A percentile compares a stretch with the other conserved stretches of the same genome.
phyloP scores from a whole-genome alignment of 2,888 invertebrate species.

The Clostera curtula region DNA sequence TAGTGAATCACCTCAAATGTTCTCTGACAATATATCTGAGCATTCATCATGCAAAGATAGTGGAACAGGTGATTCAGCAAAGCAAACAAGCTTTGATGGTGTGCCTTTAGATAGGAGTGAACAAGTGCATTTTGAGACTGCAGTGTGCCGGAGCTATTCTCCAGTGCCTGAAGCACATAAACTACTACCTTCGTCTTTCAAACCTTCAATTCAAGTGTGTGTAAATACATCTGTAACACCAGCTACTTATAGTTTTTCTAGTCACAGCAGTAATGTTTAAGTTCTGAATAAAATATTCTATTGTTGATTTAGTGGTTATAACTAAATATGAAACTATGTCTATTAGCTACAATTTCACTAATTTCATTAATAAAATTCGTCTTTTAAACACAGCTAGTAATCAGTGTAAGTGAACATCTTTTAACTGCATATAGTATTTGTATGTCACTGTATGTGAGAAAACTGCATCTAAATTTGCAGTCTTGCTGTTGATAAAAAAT shows the following conservation, averaged over 20 bases:
- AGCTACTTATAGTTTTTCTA: conserved; percentile 73
- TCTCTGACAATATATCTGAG: conserved; percentile 82
- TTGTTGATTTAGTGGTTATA: conserved; percentile 22
- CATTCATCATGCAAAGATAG: conserved; percentile 86
- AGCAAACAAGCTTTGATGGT: conserved; percentile 80
- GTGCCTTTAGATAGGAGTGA: conserved; percentile 63
- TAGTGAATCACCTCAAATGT: conserved; percentile 66
- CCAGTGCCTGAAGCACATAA: conserved; percentile 69
- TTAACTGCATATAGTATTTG: no score
- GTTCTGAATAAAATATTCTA: conserved; percentile 34
- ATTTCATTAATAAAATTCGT: conserved; percentile 18
- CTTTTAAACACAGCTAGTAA: no score
- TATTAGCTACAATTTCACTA: conserved; percentile 54
- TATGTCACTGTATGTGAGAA: not conserved
- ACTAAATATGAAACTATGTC: conserved; percentile 19
- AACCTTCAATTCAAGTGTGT: conserved; percentile 71
- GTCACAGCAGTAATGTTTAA: conserved; percentile 70
- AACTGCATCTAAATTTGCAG: no score
- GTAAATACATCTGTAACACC: conserved; percentile 70
- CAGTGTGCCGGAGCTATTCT: conserved; percentile 60
- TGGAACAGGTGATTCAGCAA: conserved; percentile 86
- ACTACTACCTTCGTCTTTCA: conserved; percentile 68
- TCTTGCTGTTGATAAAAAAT: no score
- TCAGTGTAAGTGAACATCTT: no score
- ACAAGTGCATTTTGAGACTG: conserved; percentile 63